These are phyloP conservation scores for Leptopilina syphax DNA, from an alignment of 2,888 invertebrate genomes.

Conservation along the genomic window DNA sequence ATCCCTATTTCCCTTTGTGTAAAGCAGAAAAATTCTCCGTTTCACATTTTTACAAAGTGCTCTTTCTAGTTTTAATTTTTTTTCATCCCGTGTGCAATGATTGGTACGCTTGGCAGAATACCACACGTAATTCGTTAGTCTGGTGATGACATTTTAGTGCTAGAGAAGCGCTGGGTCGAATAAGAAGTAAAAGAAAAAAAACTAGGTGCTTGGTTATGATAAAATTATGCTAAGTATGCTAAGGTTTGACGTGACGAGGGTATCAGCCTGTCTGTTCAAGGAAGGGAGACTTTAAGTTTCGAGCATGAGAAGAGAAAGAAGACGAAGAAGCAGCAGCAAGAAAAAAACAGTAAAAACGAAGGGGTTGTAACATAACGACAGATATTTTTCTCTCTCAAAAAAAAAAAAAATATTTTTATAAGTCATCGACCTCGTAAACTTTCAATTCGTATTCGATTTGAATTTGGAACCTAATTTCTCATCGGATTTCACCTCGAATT, in stretches of 20 bases:
- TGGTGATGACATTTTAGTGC: constrained; percentile 54
- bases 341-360: background rate
- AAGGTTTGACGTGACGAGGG: constrained; percentile 53
- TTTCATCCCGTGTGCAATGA: constrained; percentile 26
- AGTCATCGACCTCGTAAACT: constrained; percentile 10
- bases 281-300: constrained; percentile 1
- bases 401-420: background rate
- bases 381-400: background rate
- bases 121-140: constrained; percentile 53
- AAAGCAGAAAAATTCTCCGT: background rate
- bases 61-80: background rate
- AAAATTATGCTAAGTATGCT: constrained; percentile 57
- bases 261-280: constrained; percentile 28
- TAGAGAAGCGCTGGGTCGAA: constrained; percentile 40
- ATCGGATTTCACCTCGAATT: constrained; percentile 27
- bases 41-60: constrained; percentile 3
- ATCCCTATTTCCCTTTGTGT: background rate
- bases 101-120: constrained; percentile 53
- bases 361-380: constrained; percentile 13
- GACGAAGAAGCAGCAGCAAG: too few species aligned
- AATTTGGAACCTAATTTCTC: constrained; percentile 31
- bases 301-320: background rate
- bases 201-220: constrained; percentile 48
- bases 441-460: constrained; percentile 26
- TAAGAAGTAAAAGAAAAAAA: constrained; percentile 48